Conservation (phyloP, 2,113 vertebrate genomes). For the Callocephalon fimbriatum region DNA sequence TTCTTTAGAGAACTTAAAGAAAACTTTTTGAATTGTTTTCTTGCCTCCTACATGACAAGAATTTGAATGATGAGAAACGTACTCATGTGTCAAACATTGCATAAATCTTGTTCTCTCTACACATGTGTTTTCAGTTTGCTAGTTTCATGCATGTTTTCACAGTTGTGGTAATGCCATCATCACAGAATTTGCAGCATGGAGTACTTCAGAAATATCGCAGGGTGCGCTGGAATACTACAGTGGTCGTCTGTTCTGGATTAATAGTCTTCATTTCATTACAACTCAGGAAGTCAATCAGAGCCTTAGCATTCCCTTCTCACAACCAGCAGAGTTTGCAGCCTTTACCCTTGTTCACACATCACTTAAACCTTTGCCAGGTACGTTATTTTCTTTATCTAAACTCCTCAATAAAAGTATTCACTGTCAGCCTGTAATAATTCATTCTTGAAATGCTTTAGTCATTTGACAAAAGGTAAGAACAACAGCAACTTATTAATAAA, state of each 20-base stretch:
- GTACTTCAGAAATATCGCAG: conserved; percentile 72
- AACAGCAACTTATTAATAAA: not conserved
- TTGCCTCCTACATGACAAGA: not conserved
- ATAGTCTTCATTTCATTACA: conserved; percentile 70
- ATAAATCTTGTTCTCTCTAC: not conserved
- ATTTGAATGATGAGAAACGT: not conserved
- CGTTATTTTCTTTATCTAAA: not conserved
- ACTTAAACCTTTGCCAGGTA: conserved; percentile 82
- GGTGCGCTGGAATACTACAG: conserved; percentile 74
- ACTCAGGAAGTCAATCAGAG: conserved; percentile 77
- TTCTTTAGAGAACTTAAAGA: not conserved
- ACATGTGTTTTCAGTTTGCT: not conserved
- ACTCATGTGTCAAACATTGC: not conserved
- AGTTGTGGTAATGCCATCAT: conserved; percentile 27
- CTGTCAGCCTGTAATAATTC: not conserved
- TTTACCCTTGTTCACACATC: conserved; percentile 76
- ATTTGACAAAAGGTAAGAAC: not conserved
- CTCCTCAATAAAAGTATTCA: not conserved
- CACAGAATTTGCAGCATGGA: conserved; percentile 75
- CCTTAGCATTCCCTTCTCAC: conserved; percentile 70
- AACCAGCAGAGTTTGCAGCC: conserved; percentile 64
- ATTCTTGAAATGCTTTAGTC: not conserved
- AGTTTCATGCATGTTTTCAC: not conserved
- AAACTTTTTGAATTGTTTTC: not conserved
- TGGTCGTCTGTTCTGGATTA: conserved; percentile 79